Evolutionary conservation across 2,113 vertebrate species (phyloP), one percentile per base, ranked within the genome.

Genomic region (Dermatemys mawii): DNA sequence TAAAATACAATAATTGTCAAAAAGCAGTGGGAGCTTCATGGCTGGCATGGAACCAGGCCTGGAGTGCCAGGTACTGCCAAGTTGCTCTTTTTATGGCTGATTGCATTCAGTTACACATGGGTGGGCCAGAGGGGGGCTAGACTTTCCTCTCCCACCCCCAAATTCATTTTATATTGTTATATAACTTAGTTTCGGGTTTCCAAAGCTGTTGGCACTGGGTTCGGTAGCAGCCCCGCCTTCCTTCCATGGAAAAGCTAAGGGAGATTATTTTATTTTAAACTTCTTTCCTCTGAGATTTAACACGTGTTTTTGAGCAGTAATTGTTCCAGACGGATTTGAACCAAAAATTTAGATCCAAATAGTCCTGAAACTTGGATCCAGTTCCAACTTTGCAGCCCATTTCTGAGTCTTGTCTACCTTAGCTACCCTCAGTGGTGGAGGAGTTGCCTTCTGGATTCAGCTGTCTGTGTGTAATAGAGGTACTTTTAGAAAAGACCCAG

Each of bases 11-110:
- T 50, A 86, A 76, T 57, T 94, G 92, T 81, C 67, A 54, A 95
- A 70, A 92, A 93, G 4, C 76, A 94, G 63, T 46, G 78, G 48
- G 78, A 94, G 79, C 51, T 78, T 85, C 0, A 1, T 2, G 4
- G 19, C 63, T 95, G 95, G 91, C 94, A 82, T 38, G 83, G 92
- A 78, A 81, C 81, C 85, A 89, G 78, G 51, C 83, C 88, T 93
- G 54, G 48, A 0, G 0, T 96, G 93, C 87, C 93, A 96, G 44
- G 83, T 90, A 84, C 90, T 89, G 93, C 88, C 83, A 90, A 89
- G 75, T 46, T 94, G 78, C 44, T 96, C 88, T 94, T 96, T 92
- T 91, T 90, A 51, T 92, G 91, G 86, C 75, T 94, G 94, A 78
- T 78, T 93, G 60, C 55, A 93, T 75, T 83, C 67, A 90, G 35